Percentiles rank a stretch among this genome's conserved stretches.
Evolutionary conservation across 2,888 invertebrate species (phyloP).

Genomic region (Dynastes tityus): DNA sequence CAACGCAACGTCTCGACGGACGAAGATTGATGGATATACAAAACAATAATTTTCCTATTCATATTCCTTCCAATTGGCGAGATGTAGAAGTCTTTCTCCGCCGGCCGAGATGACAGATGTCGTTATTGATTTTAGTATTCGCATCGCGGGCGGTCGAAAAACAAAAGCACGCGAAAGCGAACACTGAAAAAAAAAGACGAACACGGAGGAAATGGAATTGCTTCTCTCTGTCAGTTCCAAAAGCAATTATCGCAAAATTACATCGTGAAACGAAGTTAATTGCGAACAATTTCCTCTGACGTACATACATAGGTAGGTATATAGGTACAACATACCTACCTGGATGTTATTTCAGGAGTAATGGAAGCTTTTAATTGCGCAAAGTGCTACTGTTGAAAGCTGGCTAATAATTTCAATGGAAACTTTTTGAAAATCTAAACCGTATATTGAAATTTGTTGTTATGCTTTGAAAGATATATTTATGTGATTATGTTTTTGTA

Average conservation of each 20-base stretch:
- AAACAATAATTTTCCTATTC: conserved; percentile 1
- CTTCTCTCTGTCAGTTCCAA: not conserved
- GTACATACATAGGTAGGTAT: too few species aligned
- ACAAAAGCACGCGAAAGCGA: conserved; percentile 2
- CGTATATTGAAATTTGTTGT: too few species aligned
- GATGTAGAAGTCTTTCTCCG: not conserved
- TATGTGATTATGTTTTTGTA: too few species aligned
- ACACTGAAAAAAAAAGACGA: not conserved
- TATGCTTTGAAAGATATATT: too few species aligned
- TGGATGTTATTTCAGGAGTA: too few species aligned
- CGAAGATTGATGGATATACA: not conserved
- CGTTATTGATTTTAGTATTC: not conserved
- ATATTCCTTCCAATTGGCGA: not conserved
- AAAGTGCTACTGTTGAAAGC: too few species aligned
- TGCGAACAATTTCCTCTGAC: not conserved
- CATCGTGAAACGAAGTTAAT: not conserved
- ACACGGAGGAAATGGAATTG: conserved; percentile 1
- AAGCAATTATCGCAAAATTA: not conserved
- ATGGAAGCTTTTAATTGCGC: not conserved
- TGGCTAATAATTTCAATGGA: too few species aligned
- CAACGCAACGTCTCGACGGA: too few species aligned
- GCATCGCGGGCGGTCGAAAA: not conserved
- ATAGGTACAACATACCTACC: too few species aligned
- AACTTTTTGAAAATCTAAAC: too few species aligned
- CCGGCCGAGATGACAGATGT: not conserved